Conservation (phyloP, 2,797 vertebrate species). For the Philypnodon macrostomus region DNA sequence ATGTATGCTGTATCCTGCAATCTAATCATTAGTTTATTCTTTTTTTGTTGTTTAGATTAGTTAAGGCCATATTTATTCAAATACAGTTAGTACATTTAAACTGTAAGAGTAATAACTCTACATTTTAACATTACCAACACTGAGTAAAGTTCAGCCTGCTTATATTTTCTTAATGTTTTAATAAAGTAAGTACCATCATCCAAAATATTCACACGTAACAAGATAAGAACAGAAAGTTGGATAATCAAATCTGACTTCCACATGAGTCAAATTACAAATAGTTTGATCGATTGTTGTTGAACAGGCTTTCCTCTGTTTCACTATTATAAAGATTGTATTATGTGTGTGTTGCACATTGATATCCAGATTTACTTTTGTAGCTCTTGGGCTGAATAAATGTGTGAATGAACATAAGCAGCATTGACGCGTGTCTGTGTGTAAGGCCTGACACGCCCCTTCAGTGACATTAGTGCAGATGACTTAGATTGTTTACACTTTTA, state of each 20-base stretch:
- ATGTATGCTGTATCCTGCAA: no score
- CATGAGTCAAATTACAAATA: conserved; percentile 1
- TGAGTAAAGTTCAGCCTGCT: no score
- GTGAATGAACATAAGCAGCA: conserved; percentile 39
- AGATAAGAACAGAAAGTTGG: conserved; percentile 16
- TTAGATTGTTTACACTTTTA: conserved; percentile 40
- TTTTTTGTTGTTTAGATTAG: background rate
- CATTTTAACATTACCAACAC: background rate
- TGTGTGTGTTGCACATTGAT: conserved; percentile 51
- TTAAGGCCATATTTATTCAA: conserved; percentile 4
- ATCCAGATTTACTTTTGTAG: conserved; percentile 6
- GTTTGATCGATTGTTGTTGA: background rate
- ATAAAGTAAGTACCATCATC: conserved; percentile 37
- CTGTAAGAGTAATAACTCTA: background rate
- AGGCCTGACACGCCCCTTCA: conserved; percentile 33
- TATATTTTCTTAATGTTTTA: background rate
- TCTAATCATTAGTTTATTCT: no score
- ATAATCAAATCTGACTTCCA: conserved; percentile 34
- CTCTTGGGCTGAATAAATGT: conserved; percentile 23
- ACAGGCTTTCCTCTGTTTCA: background rate
- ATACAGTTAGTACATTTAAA: conserved; percentile 1
- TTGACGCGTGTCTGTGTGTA: conserved; percentile 29
- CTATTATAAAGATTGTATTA: conserved; percentile 1
- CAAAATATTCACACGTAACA: conserved; percentile 33
- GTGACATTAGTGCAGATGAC: conserved; percentile 55